These are phyloP conservation scores for Mactra quadrangularis DNA, from an alignment of 1,140 invertebrate species.

Conservation along the genomic window DNA sequence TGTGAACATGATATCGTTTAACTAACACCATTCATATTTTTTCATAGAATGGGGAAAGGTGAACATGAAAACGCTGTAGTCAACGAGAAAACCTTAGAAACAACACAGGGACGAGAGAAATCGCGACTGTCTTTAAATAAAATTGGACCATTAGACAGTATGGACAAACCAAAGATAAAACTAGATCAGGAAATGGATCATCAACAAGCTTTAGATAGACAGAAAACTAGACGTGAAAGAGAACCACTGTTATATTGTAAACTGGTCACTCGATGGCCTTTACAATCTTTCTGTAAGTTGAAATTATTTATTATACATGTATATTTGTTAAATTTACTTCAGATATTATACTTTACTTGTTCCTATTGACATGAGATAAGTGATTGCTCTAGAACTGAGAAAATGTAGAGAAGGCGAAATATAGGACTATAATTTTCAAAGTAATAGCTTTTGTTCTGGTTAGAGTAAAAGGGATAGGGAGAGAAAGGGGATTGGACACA, in stretches of 20 bases:
- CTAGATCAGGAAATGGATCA: not conserved
- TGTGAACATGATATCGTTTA: too few relatives aligned
- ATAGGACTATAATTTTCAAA: not conserved
- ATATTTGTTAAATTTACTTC: not conserved
- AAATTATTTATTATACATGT: not conserved
- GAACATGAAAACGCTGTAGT: not conserved
- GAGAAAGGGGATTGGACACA: too few relatives aligned
- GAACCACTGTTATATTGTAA: constrained; percentile 52
- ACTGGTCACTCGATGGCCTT: constrained; percentile 33
- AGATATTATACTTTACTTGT: not conserved
- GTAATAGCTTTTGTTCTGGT: too few relatives aligned
- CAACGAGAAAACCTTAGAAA: not conserved
- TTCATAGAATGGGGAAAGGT: constrained; percentile 28
- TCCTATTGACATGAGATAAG: not conserved
- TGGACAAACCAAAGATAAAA: not conserved
- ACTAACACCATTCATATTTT: too few relatives aligned
- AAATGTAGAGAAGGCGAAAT: not conserved
- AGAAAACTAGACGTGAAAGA: constrained; percentile 27
- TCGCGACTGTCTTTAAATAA: not conserved
- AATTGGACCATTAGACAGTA: not conserved
- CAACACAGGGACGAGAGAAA: not conserved
- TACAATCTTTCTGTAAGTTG: constrained; percentile 51
- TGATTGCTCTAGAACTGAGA: not conserved
- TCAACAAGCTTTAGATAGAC: constrained; percentile 5
- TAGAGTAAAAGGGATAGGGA: too few relatives aligned